Base-by-base conservation (phyloP, 53 echinoderm and acorn worm species). In the Mesocentrotus franciscanus region DNA sequence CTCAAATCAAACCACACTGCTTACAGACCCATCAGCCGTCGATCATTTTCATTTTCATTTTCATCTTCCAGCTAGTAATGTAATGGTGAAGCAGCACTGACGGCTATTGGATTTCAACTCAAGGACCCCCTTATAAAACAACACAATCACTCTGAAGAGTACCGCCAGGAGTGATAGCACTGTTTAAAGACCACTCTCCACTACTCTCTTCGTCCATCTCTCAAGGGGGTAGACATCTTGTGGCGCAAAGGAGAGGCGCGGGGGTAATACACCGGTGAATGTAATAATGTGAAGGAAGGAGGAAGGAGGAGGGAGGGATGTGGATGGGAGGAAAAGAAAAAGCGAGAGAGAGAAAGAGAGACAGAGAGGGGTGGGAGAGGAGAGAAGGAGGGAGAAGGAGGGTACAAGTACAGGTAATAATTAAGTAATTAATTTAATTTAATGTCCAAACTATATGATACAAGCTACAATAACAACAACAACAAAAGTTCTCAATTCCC, bases 101-200 rank as follows among this genome's bases (percentile, higher is more conserved):
- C 26, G 61, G 62, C 91, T 91, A 91, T 91, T 66, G 91, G 91
- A 62, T 91, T 66, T 91, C 91, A 91, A 64, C 36, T 64, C 91
- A 29, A 64, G 62, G 58, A 91, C 1, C 58, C 91, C 91, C 27
- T 91, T 66, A 61, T 35, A 90, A 90, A 90, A 91, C 91, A 91
- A 91, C 91, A 66, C 66, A 91, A 35, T 91, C 91, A 91, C 91
- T 91, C 32, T 91, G 91, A 91, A 91, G 91, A 36, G 91, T 61
- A 64, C 7, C 56, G 91, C 91, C 91, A 24, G 91, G 33, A 61
- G 91, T 33, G n/a, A 61, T 66, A 9, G 64, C 66, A 91, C 91
- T 91, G 64, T 64, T 91, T 91, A 91, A 66, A 91, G 61, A 66
- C 61, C 91, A 64, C 91, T 91, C 91, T 91, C 20, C 34, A 17